Conservation (phyloP, 1,140 invertebrate species). For the Caenorhabditis briggsae region DNA sequence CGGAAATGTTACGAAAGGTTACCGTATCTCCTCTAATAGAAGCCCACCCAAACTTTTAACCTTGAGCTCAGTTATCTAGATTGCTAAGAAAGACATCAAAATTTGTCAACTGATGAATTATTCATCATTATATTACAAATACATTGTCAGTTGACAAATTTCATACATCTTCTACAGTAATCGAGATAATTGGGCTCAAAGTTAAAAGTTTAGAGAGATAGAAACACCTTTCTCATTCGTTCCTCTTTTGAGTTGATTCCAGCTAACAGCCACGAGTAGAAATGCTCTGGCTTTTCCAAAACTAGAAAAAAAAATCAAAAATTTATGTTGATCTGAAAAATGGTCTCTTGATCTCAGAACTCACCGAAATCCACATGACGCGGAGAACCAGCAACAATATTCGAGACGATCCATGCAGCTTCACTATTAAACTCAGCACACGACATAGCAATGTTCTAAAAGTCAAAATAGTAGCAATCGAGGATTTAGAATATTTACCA, state of each 20-base stretch:
- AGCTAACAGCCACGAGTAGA: constrained; percentile 7
- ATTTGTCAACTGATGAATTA: no score
- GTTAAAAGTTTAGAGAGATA: no score
- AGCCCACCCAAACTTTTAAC: no score
- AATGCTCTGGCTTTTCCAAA: not conserved
- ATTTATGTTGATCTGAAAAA: not conserved
- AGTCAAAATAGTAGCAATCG: not conserved
- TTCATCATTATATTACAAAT: no score
- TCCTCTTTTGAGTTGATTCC: not conserved
- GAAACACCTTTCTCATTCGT: constrained; percentile 8
- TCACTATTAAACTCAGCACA: not conserved
- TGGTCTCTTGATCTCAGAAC: no score
- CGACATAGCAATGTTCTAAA: not conserved
- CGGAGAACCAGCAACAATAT: not conserved
- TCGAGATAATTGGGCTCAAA: no score
- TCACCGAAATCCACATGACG: constrained; percentile 24
- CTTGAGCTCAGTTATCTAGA: no score
- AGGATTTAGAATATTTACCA: not conserved
- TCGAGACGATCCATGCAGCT: constrained; percentile 23
- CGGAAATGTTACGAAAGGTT: no score
- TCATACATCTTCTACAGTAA: no score
- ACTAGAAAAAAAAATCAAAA: not conserved
- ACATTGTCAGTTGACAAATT: no score
- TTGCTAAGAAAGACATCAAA: no score
- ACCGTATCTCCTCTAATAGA: no score